Evolutionary conservation across 1,140 invertebrate genomes (phyloP).

Genomic region (Caenorhabditis remanei): DNA sequence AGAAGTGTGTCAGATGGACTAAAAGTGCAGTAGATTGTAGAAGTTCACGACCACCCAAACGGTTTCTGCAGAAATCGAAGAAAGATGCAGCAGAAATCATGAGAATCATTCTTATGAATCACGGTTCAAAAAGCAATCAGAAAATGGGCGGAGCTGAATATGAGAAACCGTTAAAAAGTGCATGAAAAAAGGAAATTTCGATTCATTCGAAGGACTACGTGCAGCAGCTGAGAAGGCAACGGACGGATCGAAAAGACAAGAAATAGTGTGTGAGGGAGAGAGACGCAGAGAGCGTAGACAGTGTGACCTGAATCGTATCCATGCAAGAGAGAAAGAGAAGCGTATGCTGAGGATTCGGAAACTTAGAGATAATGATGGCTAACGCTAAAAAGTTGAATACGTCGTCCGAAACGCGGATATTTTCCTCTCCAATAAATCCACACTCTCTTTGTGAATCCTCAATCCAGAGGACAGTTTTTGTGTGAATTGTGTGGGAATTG

Average conservation of each 20-base stretch:
- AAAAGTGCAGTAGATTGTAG: not conserved
- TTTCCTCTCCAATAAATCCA: constrained; percentile 1
- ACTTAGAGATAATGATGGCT: constrained; percentile 36
- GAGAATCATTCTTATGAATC: not conserved
- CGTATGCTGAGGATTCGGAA: not conserved
- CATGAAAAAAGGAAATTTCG: not conserved
- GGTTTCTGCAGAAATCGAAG: not conserved
- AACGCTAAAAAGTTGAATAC: constrained; percentile 54
- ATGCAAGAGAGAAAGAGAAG: constrained; percentile 4
- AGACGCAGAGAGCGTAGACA: constrained; percentile 33
- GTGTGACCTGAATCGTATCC: constrained; percentile 48
- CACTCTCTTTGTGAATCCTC: not conserved
- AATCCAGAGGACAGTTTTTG: constrained; percentile 15
- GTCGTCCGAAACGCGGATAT: constrained; percentile 19
- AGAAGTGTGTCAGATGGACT: not conserved
- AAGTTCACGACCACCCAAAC: not conserved
- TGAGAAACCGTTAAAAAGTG: not conserved
- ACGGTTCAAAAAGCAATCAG: constrained; percentile 20
- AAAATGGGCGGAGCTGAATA: not conserved
- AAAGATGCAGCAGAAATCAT: not conserved
- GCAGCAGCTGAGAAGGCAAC: constrained; percentile 43
- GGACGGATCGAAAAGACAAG: not conserved
- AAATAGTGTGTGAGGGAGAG: not conserved
- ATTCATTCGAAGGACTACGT: constrained; percentile 1
- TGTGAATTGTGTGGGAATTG: not conserved